Evolutionary conservation across 92 coral and sea anemone genomes (phyloP).

Genomic region (Blastomussa wellsi): DNA sequence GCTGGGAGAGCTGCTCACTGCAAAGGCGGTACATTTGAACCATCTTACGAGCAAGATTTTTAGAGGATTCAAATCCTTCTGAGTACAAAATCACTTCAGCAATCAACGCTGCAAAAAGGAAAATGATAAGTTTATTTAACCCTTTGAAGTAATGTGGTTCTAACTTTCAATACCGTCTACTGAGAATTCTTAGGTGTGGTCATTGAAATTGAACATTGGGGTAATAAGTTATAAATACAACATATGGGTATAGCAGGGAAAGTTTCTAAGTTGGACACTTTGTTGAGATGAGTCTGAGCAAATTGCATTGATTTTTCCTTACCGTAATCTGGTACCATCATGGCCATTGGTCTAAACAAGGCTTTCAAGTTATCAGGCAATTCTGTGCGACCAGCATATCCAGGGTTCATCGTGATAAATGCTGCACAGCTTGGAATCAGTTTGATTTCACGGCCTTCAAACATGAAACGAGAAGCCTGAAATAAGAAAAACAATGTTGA

Average conservation of each 20-base stretch:
- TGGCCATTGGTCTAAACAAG: slow-evolving; percentile 99
- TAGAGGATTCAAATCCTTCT: slow-evolving; percentile 98
- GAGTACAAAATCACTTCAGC: slow-evolving; percentile 99
- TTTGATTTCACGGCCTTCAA: slow-evolving; percentile 98
- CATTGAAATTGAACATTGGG: neutral
- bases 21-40: slow-evolving; percentile 98
- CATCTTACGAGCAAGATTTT: slow-evolving; percentile 98
- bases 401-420: slow-evolving; percentile 99
- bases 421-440: slow-evolving; percentile 97
- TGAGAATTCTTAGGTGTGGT: too few species aligned
- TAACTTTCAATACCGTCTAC: neutral
- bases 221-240: neutral
- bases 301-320: slow-evolving; percentile 3
- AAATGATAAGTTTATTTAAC: neutral
- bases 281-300: too few species aligned
- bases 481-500: neutral
- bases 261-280: too few species aligned
- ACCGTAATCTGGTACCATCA: slow-evolving; percentile 99
- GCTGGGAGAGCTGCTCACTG: slow-evolving; percentile 97
- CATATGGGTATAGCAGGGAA: too few species aligned
- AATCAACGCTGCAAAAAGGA: slow-evolving; percentile 75
- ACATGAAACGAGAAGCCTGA: slow-evolving; percentile 99
- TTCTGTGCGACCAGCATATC: slow-evolving; percentile 99
- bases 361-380: slow-evolving; percentile 99
- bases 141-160: neutral